Conservation (phyloP, 2,113 vertebrate species). For the Micromys minutus region DNA sequence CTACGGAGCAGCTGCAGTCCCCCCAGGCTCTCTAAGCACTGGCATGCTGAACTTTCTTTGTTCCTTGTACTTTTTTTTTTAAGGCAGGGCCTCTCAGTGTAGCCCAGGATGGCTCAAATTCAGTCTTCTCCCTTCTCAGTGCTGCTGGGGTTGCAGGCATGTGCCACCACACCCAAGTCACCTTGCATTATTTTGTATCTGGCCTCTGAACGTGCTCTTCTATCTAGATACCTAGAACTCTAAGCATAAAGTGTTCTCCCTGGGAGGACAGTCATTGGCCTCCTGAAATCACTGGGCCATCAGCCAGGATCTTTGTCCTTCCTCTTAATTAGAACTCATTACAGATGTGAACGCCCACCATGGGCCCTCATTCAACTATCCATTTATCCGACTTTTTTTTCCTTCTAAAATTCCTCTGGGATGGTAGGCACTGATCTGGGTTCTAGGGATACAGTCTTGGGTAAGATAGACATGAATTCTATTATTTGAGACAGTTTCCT, state of each 20-base stretch:
- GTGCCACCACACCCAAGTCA: neutral
- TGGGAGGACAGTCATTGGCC: neutral
- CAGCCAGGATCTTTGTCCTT: neutral
- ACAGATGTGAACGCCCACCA: neutral
- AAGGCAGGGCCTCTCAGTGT: neutral
- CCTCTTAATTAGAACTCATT: neutral
- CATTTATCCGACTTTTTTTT: neutral
- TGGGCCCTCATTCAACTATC: neutral
- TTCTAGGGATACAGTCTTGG: neutral
- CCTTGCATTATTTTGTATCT: neutral
- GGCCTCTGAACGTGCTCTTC: neutral
- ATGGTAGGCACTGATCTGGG: neutral
- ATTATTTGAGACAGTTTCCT: neutral
- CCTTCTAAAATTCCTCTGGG: neutral
- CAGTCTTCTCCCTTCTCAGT: too few species aligned
- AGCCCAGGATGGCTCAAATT: neutral
- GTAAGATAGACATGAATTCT: neutral
- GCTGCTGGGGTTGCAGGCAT: neutral
- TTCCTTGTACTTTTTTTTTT: neutral
- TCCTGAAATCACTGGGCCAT: neutral
- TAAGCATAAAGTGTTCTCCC: neutral
- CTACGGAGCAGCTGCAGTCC: neutral
- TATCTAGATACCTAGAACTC: neutral
- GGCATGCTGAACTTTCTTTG: neutral
- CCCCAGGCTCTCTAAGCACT: neutral